Evolutionary conservation across 2,797 vertebrate genomes (phyloP).

Genomic region (Babyrousa celebensis): DNA sequence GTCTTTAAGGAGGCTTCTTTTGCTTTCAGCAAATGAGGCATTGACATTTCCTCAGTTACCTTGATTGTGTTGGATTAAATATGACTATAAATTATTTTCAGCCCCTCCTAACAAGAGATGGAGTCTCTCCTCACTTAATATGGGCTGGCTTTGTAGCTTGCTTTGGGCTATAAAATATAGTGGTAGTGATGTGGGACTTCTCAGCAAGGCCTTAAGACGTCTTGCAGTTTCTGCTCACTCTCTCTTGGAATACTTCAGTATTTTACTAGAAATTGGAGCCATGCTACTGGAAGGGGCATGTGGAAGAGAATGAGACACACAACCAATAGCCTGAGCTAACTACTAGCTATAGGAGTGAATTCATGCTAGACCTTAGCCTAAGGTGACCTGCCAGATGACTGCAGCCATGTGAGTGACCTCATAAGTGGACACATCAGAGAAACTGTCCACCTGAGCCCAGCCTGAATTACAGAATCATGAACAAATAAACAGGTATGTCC

Average conservation of each 20-base stretch:
- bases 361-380: not conserved
- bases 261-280: not conserved
- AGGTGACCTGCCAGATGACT: not conserved
- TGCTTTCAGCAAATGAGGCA: slow-evolving; percentile 37
- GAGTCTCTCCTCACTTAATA: not conserved
- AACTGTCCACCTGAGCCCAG: not conserved
- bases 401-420: not conserved
- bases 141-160: slow-evolving; percentile 28
- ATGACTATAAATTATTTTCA: not conserved
- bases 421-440: not conserved
- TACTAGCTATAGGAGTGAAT: not conserved
- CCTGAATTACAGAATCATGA: not conserved
- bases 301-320: not conserved
- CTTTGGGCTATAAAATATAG: not conserved
- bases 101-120: not conserved
- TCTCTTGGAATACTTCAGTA: not conserved
- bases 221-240: not conserved
- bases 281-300: not conserved
- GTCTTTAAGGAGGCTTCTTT: slow-evolving; percentile 1
- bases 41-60: not conserved
- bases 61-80: slow-evolving; percentile 2
- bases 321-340: not conserved
- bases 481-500: not conserved
- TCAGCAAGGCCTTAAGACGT: not conserved
- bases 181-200: not conserved